These are phyloP conservation scores for Kryptopterus vitreolus DNA, from an alignment of 2,797 vertebrate genomes.

Conservation along the genomic window DNA sequence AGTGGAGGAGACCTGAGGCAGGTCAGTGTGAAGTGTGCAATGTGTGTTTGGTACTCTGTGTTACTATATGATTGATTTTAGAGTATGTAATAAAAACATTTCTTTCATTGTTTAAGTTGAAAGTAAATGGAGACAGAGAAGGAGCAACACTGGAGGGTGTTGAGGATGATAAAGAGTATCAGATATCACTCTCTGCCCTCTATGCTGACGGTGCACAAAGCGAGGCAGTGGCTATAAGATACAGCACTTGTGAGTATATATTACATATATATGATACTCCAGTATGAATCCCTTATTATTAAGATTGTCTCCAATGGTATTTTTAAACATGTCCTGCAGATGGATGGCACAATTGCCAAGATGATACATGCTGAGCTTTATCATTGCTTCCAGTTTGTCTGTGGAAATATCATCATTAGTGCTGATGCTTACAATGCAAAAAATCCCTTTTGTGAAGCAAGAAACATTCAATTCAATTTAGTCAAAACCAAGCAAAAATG, in stretches of 20 bases:
- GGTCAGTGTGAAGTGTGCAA: slow-evolving; percentile 67
- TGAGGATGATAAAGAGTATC: slow-evolving; percentile 84
- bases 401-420: background rate
- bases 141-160: slow-evolving; percentile 79
- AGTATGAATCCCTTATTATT: background rate
- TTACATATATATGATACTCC: slow-evolving; percentile 2
- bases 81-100: background rate
- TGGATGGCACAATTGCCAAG: background rate
- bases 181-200: slow-evolving; percentile 88
- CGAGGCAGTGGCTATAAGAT: slow-evolving; percentile 82
- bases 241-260: slow-evolving; percentile 83
- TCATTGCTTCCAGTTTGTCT: background rate
- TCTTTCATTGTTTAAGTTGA: slow-evolving; percentile 70
- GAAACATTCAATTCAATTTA: no score
- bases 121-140: slow-evolving; percentile 76
- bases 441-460: no score
- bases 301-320: background rate
- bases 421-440: slow-evolving; percentile 1
- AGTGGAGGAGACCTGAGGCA: slow-evolving; percentile 84
- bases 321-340: background rate
- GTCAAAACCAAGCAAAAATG: no score
- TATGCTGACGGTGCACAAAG: slow-evolving; percentile 88
- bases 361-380: background rate
- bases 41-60: no score
- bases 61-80: background rate